phyloP scores from a whole-genome alignment of 1,140 invertebrate genomes.

The Drosophila sp. region DNA sequence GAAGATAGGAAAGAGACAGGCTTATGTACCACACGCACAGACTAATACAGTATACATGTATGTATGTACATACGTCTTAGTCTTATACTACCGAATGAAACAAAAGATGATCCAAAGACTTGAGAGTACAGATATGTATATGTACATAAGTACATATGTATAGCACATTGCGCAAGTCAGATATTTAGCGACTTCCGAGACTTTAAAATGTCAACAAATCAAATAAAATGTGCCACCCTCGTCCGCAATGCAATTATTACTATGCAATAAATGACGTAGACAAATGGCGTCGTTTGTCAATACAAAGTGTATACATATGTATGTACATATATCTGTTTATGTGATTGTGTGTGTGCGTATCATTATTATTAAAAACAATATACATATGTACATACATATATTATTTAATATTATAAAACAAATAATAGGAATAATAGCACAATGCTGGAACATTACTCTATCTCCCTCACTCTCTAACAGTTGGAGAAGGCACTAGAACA shows the following conservation, averaged over 20 bases:
- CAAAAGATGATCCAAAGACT: too few species aligned
- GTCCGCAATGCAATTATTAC: too few species aligned
- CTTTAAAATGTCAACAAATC: too few species aligned
- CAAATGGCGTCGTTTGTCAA: constrained; percentile 4
- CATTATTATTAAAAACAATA: not conserved
- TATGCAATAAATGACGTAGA: not conserved
- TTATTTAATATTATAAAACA: not conserved
- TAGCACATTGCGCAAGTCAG: too few species aligned
- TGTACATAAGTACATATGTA: too few species aligned
- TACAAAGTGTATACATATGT: not conserved
- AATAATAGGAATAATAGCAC: not conserved
- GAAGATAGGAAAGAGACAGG: not conserved
- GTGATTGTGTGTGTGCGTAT: not conserved
- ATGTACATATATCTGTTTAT: not conserved
- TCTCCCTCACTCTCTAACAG: too few species aligned
- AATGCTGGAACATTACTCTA: not conserved
- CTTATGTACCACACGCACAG: not conserved
- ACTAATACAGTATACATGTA: not conserved
- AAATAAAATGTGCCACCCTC: too few species aligned
- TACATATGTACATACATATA: too few species aligned
- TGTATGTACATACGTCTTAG: not conserved
- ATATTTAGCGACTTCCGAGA: too few species aligned
- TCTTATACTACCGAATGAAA: too few species aligned
- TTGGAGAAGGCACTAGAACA: constrained; percentile 2
- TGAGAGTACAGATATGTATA: too few species aligned